Percentiles rank a stretch among this genome's conserved stretches.
Evolutionary conservation across 2,113 vertebrate genomes (phyloP).

Genomic region (Syrmaticus mikado): DNA sequence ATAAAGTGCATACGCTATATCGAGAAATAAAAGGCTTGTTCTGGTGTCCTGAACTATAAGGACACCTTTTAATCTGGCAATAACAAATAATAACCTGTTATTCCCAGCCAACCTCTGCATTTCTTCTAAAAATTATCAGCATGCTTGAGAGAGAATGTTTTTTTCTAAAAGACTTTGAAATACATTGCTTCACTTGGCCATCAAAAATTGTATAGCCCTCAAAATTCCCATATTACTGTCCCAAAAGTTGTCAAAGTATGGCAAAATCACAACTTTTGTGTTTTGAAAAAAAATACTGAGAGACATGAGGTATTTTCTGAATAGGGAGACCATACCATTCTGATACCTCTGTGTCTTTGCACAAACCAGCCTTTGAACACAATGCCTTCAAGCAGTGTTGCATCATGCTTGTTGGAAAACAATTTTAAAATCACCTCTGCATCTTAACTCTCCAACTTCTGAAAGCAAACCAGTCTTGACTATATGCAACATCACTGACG

Average conservation of each 20-base stretch:
- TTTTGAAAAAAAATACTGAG: neutral
- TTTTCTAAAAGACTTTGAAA: neutral
- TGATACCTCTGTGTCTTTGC: neutral
- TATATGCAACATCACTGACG: neutral
- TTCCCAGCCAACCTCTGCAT: neutral
- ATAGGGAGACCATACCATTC: neutral
- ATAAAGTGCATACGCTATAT: neutral
- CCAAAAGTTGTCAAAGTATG: neutral
- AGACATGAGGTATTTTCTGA: neutral
- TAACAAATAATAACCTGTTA: neutral
- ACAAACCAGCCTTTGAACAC: neutral
- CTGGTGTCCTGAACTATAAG: neutral
- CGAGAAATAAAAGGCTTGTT: neutral
- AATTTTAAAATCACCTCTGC: neutral
- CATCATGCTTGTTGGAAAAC: neutral
- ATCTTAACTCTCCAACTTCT: neutral
- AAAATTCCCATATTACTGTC: neutral
- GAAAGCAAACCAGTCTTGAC: neutral
- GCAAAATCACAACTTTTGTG: neutral
- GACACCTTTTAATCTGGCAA: neutral
- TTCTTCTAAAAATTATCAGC: neutral
- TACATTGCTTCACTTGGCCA: neutral
- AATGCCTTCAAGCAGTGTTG: neutral
- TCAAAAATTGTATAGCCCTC: neutral
- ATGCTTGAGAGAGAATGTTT: neutral